Conservation (phyloP, 2,888 invertebrate species). For the Tenthredo amoena region DNA sequence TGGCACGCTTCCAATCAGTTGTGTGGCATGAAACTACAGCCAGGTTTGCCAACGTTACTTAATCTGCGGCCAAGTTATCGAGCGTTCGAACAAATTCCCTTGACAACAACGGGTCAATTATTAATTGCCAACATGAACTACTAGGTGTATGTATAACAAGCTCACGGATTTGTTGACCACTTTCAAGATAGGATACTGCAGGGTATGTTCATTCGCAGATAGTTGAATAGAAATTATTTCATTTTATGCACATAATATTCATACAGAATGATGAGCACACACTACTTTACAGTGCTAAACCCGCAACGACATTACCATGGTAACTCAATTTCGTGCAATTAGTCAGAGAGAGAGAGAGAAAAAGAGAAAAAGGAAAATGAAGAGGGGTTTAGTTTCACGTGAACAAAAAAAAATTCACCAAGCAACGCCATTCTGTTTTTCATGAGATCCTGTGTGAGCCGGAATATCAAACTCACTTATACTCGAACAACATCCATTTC, state of each 20-base stretch:
- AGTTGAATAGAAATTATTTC: not conserved
- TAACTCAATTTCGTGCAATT: constrained; percentile 46
- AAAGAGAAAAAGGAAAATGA: constrained; percentile 14
- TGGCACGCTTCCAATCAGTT: constrained; percentile 51
- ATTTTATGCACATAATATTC: constrained; percentile 17
- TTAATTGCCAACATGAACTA: constrained; percentile 11
- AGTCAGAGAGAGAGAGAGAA: constrained; percentile 4
- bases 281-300: constrained; percentile 22
- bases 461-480: not conserved
- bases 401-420: constrained; percentile 3
- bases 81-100: constrained; percentile 46
- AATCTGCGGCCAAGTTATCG: constrained; percentile 58
- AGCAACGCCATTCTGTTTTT: not conserved
- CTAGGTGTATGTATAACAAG: not conserved
- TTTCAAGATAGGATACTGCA: not conserved
- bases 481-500: not conserved
- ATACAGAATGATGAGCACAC: constrained; percentile 34
- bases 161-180: not conserved
- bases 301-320: constrained; percentile 32
- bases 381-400: not conserved
- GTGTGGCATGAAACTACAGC: constrained; percentile 36
- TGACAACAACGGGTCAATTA: constrained; percentile 38
- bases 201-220: not conserved
- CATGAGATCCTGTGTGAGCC: not conserved
- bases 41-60: constrained; percentile 67